These are phyloP conservation scores for Octodonta nipae DNA, from an alignment of 2,888 invertebrate species.

Conservation along the genomic window DNA sequence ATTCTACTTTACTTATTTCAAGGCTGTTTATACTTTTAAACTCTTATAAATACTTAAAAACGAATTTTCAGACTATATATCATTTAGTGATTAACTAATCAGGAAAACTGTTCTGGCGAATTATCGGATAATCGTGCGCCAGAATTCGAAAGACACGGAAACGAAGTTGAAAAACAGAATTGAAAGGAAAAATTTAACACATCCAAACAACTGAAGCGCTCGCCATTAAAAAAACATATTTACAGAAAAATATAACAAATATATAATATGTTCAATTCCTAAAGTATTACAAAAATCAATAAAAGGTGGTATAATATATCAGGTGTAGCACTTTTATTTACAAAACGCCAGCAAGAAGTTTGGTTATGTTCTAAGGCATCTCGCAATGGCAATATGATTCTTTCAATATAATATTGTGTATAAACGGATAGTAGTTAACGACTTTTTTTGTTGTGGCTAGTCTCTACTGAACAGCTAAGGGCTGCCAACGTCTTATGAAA, in stretches of 20 bases:
- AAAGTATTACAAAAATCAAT: slow-evolving; percentile 20
- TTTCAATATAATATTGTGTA: slow-evolving; percentile 14
- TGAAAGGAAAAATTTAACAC: no score
- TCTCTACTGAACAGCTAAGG: slow-evolving; percentile 19
- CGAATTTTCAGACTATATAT: no score
- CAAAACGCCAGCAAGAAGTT: slow-evolving; percentile 29
- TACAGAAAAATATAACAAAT: slow-evolving; percentile 1
- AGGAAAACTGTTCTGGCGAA: no score
- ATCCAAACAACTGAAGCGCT: neutral
- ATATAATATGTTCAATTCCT: slow-evolving; percentile 19
- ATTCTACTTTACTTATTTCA: no score
- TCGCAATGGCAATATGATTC: slow-evolving; percentile 20
- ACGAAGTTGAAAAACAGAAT: no score
- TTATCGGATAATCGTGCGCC: no score
- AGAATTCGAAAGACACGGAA: no score
- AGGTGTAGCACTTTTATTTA: no score
- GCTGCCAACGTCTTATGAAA: slow-evolving; percentile 28
- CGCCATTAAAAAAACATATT: slow-evolving; percentile 1
- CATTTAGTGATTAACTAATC: no score
- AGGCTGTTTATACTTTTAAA: no score
- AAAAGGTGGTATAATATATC: slow-evolving; percentile 20
- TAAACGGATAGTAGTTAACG: slow-evolving; percentile 23
- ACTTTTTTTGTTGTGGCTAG: slow-evolving; percentile 21
- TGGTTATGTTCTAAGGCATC: slow-evolving; percentile 28
- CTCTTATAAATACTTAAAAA: no score